phyloP scores from a whole-genome alignment of 2,888 invertebrate species.

The Rhimphoctona megacephalus region DNA sequence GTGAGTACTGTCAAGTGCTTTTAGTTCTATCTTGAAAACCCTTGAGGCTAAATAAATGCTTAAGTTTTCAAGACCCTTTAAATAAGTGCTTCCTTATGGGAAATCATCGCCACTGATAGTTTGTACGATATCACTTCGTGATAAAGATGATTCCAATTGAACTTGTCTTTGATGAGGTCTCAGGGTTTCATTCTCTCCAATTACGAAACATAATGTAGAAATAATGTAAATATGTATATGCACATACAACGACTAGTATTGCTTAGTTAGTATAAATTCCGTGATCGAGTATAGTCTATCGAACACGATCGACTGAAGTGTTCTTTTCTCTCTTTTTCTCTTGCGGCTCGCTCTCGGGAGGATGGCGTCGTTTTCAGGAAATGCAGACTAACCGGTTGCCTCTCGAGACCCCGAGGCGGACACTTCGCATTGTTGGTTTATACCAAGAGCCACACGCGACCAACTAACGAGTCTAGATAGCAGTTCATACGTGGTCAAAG shows the following conservation, averaged over 20 bases:
- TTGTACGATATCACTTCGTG: not conserved
- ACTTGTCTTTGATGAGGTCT: not conserved
- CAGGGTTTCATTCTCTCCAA: slow-evolving; percentile 8
- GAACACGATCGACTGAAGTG: slow-evolving; percentile 16
- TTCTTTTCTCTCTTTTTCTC: slow-evolving; percentile 20
- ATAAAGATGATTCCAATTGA: slow-evolving; percentile 28
- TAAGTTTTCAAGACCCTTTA: not conserved
- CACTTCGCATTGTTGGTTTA: slow-evolving; percentile 72
- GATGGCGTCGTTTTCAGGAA: slow-evolving; percentile 78
- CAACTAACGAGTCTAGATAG: slow-evolving; percentile 16
- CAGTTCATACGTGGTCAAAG: not conserved
- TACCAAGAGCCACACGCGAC: slow-evolving; percentile 34
- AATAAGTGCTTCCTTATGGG: not conserved
- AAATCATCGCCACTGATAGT: slow-evolving; percentile 1
- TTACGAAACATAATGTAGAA: slow-evolving; percentile 2
- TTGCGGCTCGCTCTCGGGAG: slow-evolving; percentile 49
- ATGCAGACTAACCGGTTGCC: slow-evolving; percentile 83
- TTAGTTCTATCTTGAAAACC: no score
- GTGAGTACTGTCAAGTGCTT: no score
- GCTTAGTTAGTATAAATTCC: slow-evolving; percentile 7
- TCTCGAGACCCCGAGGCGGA: slow-evolving; percentile 68
- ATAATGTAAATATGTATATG: not conserved
- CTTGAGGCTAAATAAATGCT: no score
- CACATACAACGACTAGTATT: no score
- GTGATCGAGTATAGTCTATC: slow-evolving; percentile 23